phyloP scores from a whole-genome alignment of 2,797 vertebrate species.

The Artibeus jamaicensis region DNA sequence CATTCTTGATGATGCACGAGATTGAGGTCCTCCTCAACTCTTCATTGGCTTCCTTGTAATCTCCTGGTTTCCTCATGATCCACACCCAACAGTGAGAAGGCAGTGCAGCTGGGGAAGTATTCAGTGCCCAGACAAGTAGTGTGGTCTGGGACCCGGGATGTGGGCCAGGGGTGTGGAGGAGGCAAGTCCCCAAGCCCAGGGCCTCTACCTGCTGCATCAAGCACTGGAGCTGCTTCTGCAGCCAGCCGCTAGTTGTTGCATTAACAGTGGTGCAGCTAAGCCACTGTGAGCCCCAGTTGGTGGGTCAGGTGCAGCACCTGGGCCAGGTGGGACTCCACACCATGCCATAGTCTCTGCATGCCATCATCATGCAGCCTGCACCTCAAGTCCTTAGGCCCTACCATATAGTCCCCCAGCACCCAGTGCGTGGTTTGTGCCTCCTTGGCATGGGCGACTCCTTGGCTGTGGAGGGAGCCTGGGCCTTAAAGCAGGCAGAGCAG shows the following conservation, averaged over 20 bases:
- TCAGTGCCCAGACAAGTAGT: background rate
- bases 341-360: conserved; percentile 87
- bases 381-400: conserved; percentile 67
- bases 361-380: conserved; percentile 89
- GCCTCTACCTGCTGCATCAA: conserved; percentile 89
- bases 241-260: conserved; percentile 86
- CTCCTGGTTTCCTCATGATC: too few relatives aligned
- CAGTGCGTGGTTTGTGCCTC: fast-evolving
- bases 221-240: conserved; percentile 87
- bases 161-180: conserved; percentile 51
- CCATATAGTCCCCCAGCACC: conserved; percentile 87
- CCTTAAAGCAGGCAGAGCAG: fast-evolving
- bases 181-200: conserved; percentile 79
- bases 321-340: conserved; percentile 88
- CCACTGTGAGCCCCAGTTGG: conserved; percentile 85
- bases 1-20: background rate
- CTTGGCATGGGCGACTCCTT: background rate
- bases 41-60: background rate
- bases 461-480: background rate
- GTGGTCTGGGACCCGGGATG: background rate
- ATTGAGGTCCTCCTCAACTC: background rate
- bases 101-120: conserved; percentile 85
- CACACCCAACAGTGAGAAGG: conserved; percentile 81
- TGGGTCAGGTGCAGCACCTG: conserved; percentile 86
- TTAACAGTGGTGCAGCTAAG: conserved; percentile 84